Conservation (phyloP, 2,888 invertebrate genomes). For the Lasioglossum lativentre region DNA sequence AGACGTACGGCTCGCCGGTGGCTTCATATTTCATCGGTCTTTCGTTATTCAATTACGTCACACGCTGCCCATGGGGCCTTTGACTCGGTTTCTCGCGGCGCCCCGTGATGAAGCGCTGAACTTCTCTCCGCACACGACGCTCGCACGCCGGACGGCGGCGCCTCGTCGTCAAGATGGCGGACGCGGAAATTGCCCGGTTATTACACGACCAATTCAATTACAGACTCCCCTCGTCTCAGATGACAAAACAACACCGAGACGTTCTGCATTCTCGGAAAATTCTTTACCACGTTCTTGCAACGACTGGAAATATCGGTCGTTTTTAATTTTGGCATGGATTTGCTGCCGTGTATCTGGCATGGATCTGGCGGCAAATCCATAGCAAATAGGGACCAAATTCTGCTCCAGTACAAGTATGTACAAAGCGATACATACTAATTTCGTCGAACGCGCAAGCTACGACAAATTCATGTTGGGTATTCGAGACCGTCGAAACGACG, state of each 20-base stretch:
- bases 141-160: neutral
- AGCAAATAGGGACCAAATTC: no score
- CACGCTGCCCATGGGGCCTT: constrained; percentile 37
- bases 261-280: neutral
- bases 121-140: neutral
- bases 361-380: no score
- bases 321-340: no score
- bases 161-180: neutral
- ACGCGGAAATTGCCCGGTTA: neutral
- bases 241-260: neutral
- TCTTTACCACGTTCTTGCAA: neutral
- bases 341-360: no score
- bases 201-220: neutral
- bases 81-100: constrained; percentile 29
- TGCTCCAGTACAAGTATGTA: no score
- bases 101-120: neutral
- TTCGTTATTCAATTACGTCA: constrained; percentile 60
- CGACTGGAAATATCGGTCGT: no score
- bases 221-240: neutral
- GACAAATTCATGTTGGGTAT: no score
- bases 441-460: no score
- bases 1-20: constrained; percentile 14
- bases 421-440: no score
- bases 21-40: constrained; percentile 57
- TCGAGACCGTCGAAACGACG: no score